These are phyloP conservation scores for Cataglyphis altisquamis DNA, from an alignment of 2,888 invertebrate genomes.

Conservation along the genomic window DNA sequence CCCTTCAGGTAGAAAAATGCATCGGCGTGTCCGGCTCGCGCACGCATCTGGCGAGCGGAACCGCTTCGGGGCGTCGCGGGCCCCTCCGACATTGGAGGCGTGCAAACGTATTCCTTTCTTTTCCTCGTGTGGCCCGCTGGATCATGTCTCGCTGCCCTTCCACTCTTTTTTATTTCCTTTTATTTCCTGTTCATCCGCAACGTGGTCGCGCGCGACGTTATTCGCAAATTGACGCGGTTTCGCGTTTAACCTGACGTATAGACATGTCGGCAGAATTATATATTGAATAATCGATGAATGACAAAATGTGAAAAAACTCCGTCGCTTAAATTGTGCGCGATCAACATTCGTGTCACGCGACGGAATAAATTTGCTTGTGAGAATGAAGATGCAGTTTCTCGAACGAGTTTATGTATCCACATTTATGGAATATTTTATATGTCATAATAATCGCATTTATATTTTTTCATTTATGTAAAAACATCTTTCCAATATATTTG, in stretches of 20 bases:
- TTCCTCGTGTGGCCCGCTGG: slow-evolving; percentile 41
- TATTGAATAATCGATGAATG: slow-evolving; percentile 55
- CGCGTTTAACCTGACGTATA: slow-evolving; percentile 53
- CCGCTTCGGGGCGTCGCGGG: slow-evolving; percentile 60
- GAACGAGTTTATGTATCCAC: background rate
- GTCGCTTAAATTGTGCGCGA: slow-evolving; percentile 38
- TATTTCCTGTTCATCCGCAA: slow-evolving; percentile 15
- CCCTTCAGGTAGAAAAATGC: slow-evolving; percentile 82
- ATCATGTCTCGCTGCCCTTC: background rate
- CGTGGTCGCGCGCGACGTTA: slow-evolving; percentile 57
- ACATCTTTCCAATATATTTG: background rate
- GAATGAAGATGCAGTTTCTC: slow-evolving; percentile 23
- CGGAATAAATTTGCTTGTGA: slow-evolving; percentile 30
- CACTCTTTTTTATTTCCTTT: slow-evolving; percentile 18
- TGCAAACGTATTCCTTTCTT: slow-evolving; percentile 69
- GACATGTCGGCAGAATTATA: slow-evolving; percentile 54
- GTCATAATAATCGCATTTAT: background rate
- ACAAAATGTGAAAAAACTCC: slow-evolving; percentile 46
- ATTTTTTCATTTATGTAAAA: background rate
- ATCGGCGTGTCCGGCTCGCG: slow-evolving; percentile 66
- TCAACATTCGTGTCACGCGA: slow-evolving; percentile 53
- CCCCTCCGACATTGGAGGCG: slow-evolving; percentile 69
- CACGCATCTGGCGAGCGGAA: slow-evolving; percentile 83
- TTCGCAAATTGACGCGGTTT: slow-evolving; percentile 68
- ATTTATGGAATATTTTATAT: background rate